Conservation (phyloP, 2,888 invertebrate species). For the Opisthograptis luteolata region DNA sequence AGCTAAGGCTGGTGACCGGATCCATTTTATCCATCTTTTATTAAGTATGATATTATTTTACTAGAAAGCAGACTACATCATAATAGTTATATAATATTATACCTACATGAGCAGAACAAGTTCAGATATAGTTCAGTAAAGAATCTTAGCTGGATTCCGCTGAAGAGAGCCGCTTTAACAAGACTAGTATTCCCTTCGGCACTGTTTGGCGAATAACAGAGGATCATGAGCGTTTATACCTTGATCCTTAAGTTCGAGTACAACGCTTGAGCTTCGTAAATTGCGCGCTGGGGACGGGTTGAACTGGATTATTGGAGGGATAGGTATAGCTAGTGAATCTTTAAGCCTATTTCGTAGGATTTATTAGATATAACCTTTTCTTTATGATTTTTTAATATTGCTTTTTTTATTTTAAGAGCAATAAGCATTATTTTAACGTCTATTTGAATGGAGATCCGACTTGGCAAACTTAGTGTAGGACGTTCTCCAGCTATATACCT, state of each 20-base stretch:
- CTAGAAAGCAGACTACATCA: too few relatives aligned
- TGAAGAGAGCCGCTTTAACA: not conserved
- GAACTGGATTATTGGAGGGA: constrained; percentile 29
- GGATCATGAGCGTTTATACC: constrained; percentile 46
- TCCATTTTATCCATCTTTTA: too few relatives aligned
- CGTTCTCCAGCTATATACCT: too few relatives aligned
- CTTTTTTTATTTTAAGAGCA: too few relatives aligned
- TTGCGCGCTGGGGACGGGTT: constrained; percentile 46
- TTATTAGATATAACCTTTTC: too few relatives aligned
- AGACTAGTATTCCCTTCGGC: constrained; percentile 36
- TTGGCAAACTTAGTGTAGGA: too few relatives aligned
- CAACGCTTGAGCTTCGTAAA: constrained; percentile 48
- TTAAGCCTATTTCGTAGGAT: constrained; percentile 6
- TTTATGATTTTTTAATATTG: too few relatives aligned
- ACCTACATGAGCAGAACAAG: not conserved
- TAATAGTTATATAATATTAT: too few relatives aligned
- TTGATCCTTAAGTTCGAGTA: constrained; percentile 49
- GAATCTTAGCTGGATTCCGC: not conserved
- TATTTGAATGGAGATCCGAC: too few relatives aligned
- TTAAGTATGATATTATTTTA: too few relatives aligned
- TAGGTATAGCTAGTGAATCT: constrained; percentile 14
- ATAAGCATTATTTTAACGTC: too few relatives aligned
- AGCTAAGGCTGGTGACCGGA: too few relatives aligned
- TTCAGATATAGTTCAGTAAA: constrained; percentile 2
- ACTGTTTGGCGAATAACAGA: constrained; percentile 32